Percentiles rank a stretch among this genome's conserved stretches.
phyloP scores from a whole-genome alignment of 1,140 invertebrate species.

The Reticulitermes speratus region DNA sequence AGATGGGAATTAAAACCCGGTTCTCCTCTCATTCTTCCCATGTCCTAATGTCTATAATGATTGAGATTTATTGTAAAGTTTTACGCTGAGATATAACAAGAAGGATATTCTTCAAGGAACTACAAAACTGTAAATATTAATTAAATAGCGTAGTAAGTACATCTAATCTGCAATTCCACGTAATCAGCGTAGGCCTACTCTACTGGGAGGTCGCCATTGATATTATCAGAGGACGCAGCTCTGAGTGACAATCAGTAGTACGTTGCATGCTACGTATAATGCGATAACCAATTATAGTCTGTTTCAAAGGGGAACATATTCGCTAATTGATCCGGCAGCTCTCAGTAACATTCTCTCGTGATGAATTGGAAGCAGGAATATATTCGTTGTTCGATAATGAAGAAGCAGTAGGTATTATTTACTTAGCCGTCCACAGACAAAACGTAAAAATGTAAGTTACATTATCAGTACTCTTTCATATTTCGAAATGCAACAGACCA shows the following conservation, averaged over 20 bases:
- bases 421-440: background rate
- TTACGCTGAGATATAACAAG: too few relatives aligned
- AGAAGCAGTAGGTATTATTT: background rate
- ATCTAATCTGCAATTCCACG: background rate
- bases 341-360: background rate
- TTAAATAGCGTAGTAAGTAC: background rate
- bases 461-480: too few relatives aligned
- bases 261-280: background rate
- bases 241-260: background rate
- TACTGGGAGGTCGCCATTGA: background rate
- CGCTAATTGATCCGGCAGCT: background rate
- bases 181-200: background rate
- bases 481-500: too few relatives aligned
- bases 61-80: too few relatives aligned
- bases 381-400: background rate
- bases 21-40: too few relatives aligned
- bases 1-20: too few relatives aligned
- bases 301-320: background rate
- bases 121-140: background rate
- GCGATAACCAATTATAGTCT: background rate
- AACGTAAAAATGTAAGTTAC: too few relatives aligned
- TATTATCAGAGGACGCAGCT: background rate
- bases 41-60: too few relatives aligned
- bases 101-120: background rate
- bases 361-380: background rate